phyloP scores from a whole-genome alignment of 2,797 vertebrate species.

The Australoheros facetus region DNA sequence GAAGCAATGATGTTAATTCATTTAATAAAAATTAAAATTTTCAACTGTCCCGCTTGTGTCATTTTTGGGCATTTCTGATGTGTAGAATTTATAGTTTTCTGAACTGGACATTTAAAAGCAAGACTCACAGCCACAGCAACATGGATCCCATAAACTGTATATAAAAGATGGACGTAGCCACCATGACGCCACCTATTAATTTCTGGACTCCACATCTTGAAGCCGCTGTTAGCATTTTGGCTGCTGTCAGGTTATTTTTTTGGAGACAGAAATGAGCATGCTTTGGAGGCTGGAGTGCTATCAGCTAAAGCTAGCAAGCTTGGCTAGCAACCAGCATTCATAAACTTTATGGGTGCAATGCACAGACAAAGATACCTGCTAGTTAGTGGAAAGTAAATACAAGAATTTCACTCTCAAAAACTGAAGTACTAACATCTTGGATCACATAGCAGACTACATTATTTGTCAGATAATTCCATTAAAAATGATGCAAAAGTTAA shows the following conservation, averaged over 20 bases:
- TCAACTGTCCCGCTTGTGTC: no score
- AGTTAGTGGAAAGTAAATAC: no score
- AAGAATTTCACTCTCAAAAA: no score
- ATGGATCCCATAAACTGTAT: not conserved
- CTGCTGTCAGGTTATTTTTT: not conserved
- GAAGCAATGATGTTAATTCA: not conserved
- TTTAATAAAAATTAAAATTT: not conserved
- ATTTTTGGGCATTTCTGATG: not conserved
- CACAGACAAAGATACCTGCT: no score
- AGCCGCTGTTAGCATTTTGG: not conserved
- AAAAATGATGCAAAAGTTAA: no score
- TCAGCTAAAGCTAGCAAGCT: not conserved
- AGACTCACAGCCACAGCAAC: not conserved
- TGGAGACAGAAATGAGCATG: not conserved
- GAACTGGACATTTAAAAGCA: not conserved
- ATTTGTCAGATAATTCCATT: no score
- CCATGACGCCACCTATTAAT: not conserved
- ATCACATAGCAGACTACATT: no score
- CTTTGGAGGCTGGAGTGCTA: not conserved
- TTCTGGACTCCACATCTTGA: not conserved
- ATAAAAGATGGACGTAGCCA: not conserved
- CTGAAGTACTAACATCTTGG: no score
- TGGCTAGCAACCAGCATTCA: not conserved
- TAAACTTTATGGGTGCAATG: no score
- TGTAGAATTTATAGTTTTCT: not conserved